Evolutionary conservation across 2,797 vertebrate genomes (phyloP).

Genomic region (Schizothorax lantsangensis): DNA sequence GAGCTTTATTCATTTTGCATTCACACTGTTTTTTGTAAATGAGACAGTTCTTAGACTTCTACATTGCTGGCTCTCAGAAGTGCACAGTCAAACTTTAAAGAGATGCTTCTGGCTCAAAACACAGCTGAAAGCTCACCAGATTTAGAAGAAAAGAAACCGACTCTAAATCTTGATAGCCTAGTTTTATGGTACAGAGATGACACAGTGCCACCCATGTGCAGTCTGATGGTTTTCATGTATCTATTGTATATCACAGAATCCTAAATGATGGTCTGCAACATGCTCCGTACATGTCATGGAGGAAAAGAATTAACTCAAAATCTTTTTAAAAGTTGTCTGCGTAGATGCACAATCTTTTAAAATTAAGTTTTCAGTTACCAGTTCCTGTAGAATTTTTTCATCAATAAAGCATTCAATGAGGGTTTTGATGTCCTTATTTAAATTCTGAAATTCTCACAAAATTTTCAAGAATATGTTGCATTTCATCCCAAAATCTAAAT

Average conservation of each 20-base stretch:
- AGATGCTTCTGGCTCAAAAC: constrained; percentile 25
- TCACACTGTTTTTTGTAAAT: background rate
- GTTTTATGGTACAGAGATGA: background rate
- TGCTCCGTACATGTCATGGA: background rate
- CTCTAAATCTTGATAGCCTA: background rate
- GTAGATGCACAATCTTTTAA: background rate
- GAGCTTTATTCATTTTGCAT: background rate
- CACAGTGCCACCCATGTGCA: background rate
- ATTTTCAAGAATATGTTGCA: background rate
- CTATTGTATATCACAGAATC: background rate
- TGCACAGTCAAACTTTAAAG: constrained; percentile 5
- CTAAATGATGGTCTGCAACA: background rate
- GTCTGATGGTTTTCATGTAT: background rate
- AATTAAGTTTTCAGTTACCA: background rate
- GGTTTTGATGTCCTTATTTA: background rate
- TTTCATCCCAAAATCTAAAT: too few species aligned
- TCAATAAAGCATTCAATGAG: background rate
- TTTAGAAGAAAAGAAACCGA: constrained; percentile 38
- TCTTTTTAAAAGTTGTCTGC: background rate
- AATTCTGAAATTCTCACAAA: background rate
- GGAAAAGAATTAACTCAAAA: background rate
- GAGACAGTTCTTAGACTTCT: background rate
- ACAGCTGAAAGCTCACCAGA: constrained; percentile 23
- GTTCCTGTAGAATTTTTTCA: background rate
- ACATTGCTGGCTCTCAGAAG: background rate